Evolutionary conservation across 2,113 vertebrate genomes (phyloP).

Genomic region (Thunnus maccoyii): DNA sequence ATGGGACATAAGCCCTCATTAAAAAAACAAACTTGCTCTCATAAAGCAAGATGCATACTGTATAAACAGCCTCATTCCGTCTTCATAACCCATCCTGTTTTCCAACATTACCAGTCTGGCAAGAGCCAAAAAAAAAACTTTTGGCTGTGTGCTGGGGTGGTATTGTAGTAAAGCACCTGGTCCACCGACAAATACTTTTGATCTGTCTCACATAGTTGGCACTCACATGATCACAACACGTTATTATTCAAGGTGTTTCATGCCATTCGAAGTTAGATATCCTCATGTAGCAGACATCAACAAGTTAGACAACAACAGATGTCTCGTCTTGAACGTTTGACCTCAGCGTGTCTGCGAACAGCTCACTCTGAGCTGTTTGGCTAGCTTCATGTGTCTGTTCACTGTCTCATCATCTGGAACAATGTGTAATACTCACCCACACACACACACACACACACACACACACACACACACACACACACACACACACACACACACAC

Average conservation of each 20-base stretch:
- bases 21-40: neutral
- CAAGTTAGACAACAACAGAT: neutral
- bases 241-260: constrained; percentile 3
- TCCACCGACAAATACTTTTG: neutral
- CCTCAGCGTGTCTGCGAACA: constrained; percentile 14
- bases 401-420: constrained; percentile 48
- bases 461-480: neutral
- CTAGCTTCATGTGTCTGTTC: constrained; percentile 30
- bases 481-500: constrained; percentile 5
- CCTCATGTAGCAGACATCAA: neutral
- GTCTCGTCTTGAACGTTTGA: constrained; percentile 27
- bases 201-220: neutral
- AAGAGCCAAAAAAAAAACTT: neutral
- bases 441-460: constrained; percentile 19
- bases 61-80: constrained; percentile 9
- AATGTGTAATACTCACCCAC: constrained; percentile 27
- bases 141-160: neutral
- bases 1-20: neutral
- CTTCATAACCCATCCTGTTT: neutral
- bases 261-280: neutral
- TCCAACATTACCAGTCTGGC: constrained; percentile 38
- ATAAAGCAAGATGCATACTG: neutral
- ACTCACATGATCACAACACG: neutral
- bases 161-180: constrained; percentile 30
- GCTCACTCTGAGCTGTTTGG: constrained; percentile 26